Evolutionary conservation across 1,140 invertebrate genomes (phyloP), one percentile per base, ranked within the genome.

Genomic region (Archegozetes longisetosus): DNA sequence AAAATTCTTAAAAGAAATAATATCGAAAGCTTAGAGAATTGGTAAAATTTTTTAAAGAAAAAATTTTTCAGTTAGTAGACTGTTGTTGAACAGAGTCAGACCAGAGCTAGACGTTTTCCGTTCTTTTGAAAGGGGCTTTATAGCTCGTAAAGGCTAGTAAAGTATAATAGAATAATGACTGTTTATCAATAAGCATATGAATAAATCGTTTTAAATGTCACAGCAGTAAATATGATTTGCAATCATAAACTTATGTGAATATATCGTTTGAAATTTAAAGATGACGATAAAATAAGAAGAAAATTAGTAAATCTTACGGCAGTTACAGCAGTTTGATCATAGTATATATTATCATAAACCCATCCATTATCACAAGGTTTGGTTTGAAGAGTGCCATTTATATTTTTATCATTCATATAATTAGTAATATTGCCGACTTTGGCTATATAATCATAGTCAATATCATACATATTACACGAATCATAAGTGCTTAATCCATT

Each of bases 381-480:
- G 2, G 52, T 13, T n/a, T 53, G 28, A 24, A 57, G 56, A 1
- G n/a, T n/a, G n/a, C 26, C 50, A 48, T 6, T 40, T 40, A 40
- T 9, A 40, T 40, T 40, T 17, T 9, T 40, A 17, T 40, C 6
- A 9, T 40, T 6, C 17, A 9, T 40, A 40, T 40, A 40, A 9
- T 9, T 40, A 9, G 32, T 9, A 40, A 40, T 40, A 40, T 40
- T 40, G 32, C 6, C 32, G 6, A 40, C 32, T 9, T 40, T 40
- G 6, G 32, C 32, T 17, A 40, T 9, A 40, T 40, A 40, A 17
- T 40, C 32, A 57, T 66, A 70, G 49, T 70, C 68, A 49, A 63
- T 40, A 62, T 66, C 67, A 63, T 70, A 71, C 63, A 66, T 68
- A 24, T 60, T 55, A 56, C 68, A 70, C 22, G 46, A 53, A 17